Base-by-base conservation (phyloP, 2,888 invertebrate genomes). In the Agrenia bidenticulata region DNA sequence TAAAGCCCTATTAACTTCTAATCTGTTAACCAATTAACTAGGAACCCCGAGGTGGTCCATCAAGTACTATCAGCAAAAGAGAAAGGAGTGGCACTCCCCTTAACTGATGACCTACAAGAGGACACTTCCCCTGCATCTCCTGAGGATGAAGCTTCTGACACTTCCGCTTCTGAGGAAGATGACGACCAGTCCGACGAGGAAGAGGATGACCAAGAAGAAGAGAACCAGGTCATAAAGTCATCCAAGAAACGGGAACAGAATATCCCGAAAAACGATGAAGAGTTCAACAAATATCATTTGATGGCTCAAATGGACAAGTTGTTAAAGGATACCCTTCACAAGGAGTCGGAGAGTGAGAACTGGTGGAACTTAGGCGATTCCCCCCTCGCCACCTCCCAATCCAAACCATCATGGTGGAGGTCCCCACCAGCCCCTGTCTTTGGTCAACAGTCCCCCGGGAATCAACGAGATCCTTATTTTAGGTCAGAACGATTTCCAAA, bases 21-120 rank as follows among this genome's bases (percentile, higher is more conserved):
- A 32, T 32, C 11, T 32, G 5, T 11, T 11, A 32, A 32, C 32
- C 4, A 32, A 32, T n/a, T n/a, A 32, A 32, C 4, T 15, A 69
- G 69, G 53, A 65, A 69, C 32, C 69, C 69, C 2, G 56, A 63
- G 2, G 64, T 65, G 5, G 59, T 69, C 63, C 61, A 69, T 11
- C 50, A 63, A 26, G 17, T 39, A 2, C 17, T 57, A 15, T 57
- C 56, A 17, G 2, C 41, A 9, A 39, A 37, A 21, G 15, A 15
- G 4, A 15, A 45, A 19, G 45, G n/a, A 39, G 39, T 39, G 39
- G 39, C 39, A 11, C 9, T 39, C 15, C 9, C 7, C n/a, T n/a
- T n/a, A n/a, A n/a, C 7, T 15, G 63, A 45, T 61, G 13, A 23
- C 17, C 24, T 32, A 15, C 55, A 69, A 15, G 17, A 54, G 15